phyloP scores from a whole-genome alignment of 2,888 invertebrate species.

The Pheosia tremula region DNA sequence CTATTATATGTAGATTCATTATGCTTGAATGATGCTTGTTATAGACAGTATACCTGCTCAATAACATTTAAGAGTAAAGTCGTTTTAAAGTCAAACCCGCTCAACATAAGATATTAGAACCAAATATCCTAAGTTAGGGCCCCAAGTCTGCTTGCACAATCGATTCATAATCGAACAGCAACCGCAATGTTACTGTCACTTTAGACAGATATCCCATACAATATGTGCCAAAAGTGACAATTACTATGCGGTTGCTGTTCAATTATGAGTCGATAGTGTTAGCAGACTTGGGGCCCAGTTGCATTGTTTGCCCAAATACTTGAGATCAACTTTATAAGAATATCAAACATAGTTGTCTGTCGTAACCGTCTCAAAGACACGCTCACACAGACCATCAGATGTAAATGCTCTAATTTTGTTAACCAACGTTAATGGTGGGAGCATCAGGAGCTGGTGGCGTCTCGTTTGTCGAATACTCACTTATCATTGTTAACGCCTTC shows the following conservation, averaged over 20 bases:
- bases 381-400: constrained; percentile 6
- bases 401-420: constrained; percentile 22
- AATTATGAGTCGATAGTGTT: too few relatives aligned
- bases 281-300: too few relatives aligned
- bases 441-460: constrained; percentile 4
- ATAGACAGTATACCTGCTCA: too few relatives aligned
- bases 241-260: too few relatives aligned
- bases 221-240: too few relatives aligned
- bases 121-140: background rate
- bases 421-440: constrained; percentile 17
- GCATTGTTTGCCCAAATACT: background rate
- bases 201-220: too few relatives aligned
- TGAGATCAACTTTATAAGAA: background rate
- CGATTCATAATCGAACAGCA: too few relatives aligned
- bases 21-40: too few relatives aligned
- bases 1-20: too few relatives aligned
- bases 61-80: too few relatives aligned
- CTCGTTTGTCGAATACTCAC: constrained; percentile 20
- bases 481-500: constrained; percentile 50
- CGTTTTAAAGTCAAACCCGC: background rate
- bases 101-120: background rate
- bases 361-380: background rate
- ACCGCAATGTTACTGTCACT: too few relatives aligned
- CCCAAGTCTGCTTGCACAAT: too few relatives aligned
- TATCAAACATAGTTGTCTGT: background rate